These are phyloP conservation scores for Dysmachus trigonus DNA, from an alignment of 2,888 invertebrate genomes.

Conservation along the genomic window DNA sequence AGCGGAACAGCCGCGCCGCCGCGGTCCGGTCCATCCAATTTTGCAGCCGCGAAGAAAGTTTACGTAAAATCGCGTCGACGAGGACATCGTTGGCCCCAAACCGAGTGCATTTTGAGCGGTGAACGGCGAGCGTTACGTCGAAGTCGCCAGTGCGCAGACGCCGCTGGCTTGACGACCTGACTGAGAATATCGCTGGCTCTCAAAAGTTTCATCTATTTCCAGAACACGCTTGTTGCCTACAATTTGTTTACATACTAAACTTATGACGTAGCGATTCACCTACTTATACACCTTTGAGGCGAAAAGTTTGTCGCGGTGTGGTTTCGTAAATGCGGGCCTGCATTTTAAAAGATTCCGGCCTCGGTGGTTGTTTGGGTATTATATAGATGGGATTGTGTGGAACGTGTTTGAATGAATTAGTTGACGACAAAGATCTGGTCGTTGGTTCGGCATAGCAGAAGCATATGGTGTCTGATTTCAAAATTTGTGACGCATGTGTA, in stretches of 20 bases:
- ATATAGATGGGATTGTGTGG: background rate
- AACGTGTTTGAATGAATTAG: background rate
- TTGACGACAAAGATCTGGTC: background rate
- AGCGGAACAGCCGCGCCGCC: background rate
- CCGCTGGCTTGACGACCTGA: background rate
- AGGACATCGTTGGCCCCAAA: background rate
- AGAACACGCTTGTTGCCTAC: background rate
- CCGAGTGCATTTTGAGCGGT: background rate
- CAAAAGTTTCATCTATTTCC: background rate
- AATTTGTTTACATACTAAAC: background rate
- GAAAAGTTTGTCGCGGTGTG: background rate
- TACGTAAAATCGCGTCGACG: background rate
- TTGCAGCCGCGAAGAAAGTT: constrained; percentile 12
- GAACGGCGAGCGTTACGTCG: background rate
- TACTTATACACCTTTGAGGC: constrained; percentile 14
- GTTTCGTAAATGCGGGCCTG: background rate
- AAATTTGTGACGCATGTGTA: background rate
- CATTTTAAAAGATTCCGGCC: background rate
- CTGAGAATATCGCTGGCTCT: background rate
- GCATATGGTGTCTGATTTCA: background rate
- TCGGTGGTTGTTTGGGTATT: background rate
- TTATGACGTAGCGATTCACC: constrained; percentile 8
- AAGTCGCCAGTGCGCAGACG: background rate
- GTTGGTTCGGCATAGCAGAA: background rate
- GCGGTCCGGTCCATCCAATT: constrained; percentile 10